These are phyloP conservation scores for Hypercompe scribonia DNA, from an alignment of 2,888 invertebrate genomes.

Conservation along the genomic window DNA sequence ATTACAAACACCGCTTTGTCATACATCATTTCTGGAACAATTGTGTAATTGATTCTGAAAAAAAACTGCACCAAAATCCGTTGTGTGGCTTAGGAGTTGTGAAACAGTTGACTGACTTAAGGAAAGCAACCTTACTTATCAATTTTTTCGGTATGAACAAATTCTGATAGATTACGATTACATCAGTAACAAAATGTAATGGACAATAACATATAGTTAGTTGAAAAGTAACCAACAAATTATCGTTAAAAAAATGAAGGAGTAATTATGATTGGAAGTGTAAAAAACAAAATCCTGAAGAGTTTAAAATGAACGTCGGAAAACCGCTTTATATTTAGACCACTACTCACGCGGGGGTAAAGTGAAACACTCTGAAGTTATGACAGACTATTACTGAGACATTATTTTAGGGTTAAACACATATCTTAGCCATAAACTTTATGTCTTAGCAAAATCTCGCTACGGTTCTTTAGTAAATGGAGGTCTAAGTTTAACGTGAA, in stretches of 20 bases:
- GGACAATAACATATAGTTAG: too few species aligned
- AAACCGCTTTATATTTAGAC: conserved; percentile 40
- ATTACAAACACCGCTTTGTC: too few species aligned
- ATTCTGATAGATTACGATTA: not conserved
- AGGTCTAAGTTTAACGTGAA: conserved; percentile 24
- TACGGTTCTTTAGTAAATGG: conserved; percentile 39
- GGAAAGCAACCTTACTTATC: not conserved
- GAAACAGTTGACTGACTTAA: too few species aligned
- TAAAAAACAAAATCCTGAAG: conserved; percentile 33
- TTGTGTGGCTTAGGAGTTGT: too few species aligned
- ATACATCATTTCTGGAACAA: too few species aligned
- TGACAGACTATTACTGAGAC: conserved; percentile 59
- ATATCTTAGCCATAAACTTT: conserved; percentile 48
- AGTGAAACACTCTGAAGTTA: conserved; percentile 55
- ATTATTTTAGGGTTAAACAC: conserved; percentile 58
- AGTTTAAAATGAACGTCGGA: conserved; percentile 40
- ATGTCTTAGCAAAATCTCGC: conserved; percentile 39
- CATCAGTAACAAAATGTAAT: conserved; percentile 8
- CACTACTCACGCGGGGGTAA: conserved; percentile 49
- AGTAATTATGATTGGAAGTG: conserved; percentile 19
- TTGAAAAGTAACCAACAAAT: not conserved
- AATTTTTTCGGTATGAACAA: not conserved
- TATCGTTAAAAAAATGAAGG: conserved; percentile 17
- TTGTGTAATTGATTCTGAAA: too few species aligned
- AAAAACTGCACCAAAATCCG: too few species aligned